Evolutionary conservation across 1,140 invertebrate species (phyloP).

Genomic region (Drosophila parvula): DNA sequence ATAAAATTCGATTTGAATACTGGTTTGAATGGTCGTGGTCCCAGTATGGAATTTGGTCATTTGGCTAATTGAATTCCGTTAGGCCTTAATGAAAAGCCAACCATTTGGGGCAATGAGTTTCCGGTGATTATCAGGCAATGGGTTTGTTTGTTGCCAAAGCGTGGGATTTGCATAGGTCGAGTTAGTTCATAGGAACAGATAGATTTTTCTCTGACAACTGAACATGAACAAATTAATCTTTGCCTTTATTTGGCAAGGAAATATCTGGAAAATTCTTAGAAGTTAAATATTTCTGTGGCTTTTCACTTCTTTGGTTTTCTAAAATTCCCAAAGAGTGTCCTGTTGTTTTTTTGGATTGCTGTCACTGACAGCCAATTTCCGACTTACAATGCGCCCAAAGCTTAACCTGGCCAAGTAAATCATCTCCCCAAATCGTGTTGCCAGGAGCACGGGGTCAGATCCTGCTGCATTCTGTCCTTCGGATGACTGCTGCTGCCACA

Average conservation of each 20-base stretch:
- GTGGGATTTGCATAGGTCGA: background rate
- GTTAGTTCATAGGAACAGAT: background rate
- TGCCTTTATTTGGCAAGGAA: background rate
- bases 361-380: background rate
- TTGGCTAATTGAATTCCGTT: conserved; percentile 72
- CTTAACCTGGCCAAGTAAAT: background rate
- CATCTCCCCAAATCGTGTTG: conserved; percentile 1
- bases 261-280: background rate
- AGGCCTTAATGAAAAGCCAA: conserved; percentile 15
- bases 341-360: background rate
- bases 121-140: conserved; percentile 9
- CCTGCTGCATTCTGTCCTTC: conserved; percentile 40
- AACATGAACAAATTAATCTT: background rate
- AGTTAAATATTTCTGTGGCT: too few species aligned
- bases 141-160: background rate
- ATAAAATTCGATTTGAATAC: conserved; percentile 49
- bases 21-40: background rate
- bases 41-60: conserved; percentile 36
- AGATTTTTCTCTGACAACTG: background rate
- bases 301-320: background rate
- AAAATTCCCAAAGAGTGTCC: background rate
- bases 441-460: conserved; percentile 2
- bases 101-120: conserved; percentile 24
- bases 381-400: background rate
- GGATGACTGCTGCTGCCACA: conserved; percentile 35